Evolutionary conservation across 1,140 invertebrate genomes (phyloP).

Genomic region (Neotoxoptera formosana): DNA sequence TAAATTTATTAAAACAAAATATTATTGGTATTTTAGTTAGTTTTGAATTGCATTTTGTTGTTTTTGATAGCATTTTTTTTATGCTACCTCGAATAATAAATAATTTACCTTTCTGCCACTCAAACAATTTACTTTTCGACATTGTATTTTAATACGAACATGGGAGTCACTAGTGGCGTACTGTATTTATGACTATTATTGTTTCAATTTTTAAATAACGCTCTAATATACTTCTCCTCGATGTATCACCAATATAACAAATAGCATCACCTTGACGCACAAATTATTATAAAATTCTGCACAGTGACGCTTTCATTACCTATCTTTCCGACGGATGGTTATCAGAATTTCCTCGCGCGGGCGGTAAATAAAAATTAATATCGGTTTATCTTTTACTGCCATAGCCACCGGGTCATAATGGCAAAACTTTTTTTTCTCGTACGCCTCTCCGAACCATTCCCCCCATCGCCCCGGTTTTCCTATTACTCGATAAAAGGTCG

Average conservation of each 20-base stretch:
- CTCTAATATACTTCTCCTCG: neutral
- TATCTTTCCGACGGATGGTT: neutral
- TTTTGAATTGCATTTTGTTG: neutral
- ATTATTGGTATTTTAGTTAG: neutral
- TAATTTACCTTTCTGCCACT: no score
- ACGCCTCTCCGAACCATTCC: neutral
- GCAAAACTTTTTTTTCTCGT: slow-evolving; percentile 31
- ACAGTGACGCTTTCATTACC: neutral
- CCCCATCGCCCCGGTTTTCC: neutral
- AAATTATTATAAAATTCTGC: neutral
- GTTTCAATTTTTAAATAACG: neutral
- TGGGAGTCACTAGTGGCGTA: neutral
- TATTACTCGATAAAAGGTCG: no score
- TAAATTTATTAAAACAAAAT: neutral
- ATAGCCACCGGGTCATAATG: neutral
- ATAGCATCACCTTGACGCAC: neutral
- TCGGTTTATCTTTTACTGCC: neutral
- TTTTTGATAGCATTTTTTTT: neutral
- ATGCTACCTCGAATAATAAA: no score
- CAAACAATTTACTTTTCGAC: neutral
- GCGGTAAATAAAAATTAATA: slow-evolving; percentile 34
- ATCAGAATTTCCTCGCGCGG: neutral
- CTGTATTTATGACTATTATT: neutral
- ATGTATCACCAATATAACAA: neutral
- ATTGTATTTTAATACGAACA: neutral